A percentile compares a stretch with the other conserved stretches of the same genome.
Conservation (phyloP, 2,888 invertebrate genomes). For the Drosophila paucipuncta region DNA sequence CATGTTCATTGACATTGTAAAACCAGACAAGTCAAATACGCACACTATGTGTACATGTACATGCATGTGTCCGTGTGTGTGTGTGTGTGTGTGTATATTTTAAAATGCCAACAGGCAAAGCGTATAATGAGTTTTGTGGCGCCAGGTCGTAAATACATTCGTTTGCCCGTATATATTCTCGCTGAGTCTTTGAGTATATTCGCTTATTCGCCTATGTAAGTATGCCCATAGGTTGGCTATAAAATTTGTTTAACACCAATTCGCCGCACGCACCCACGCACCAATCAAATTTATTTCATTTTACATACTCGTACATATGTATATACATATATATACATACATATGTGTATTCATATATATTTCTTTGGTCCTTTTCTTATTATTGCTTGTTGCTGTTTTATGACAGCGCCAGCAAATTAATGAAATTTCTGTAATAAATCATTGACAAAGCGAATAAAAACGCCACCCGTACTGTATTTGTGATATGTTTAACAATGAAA, state of each 20-base stretch:
- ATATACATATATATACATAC: background rate
- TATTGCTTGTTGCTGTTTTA: slow-evolving; percentile 53
- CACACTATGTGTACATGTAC: slow-evolving; percentile 14
- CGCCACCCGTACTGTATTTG: background rate
- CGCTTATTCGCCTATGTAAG: slow-evolving; percentile 29
- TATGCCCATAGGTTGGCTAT: slow-evolving; percentile 66
- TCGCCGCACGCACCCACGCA: slow-evolving; percentile 40
- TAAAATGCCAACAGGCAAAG: slow-evolving; percentile 65
- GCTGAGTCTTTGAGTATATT: slow-evolving; percentile 5
- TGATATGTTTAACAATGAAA: slow-evolving; percentile 52
- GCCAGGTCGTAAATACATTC: slow-evolving; percentile 62
- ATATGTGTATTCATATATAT: background rate
- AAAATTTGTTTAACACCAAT: slow-evolving; percentile 74
- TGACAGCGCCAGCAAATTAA: slow-evolving; percentile 75
- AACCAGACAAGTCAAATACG: slow-evolving; percentile 32
- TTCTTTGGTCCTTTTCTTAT: slow-evolving; percentile 12
- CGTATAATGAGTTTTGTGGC: slow-evolving; percentile 69
- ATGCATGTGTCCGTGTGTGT: slow-evolving; percentile 10
- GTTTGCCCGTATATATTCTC: slow-evolving; percentile 19
- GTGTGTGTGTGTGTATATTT: slow-evolving; percentile 41
- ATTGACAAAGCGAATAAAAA: slow-evolving; percentile 50
- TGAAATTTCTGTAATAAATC: slow-evolving; percentile 74
- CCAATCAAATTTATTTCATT: slow-evolving; percentile 76
- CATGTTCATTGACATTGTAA: slow-evolving; percentile 67
- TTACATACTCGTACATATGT: slow-evolving; percentile 21